phyloP scores from a whole-genome alignment of 2,797 vertebrate genomes.

The Anableps anableps region DNA sequence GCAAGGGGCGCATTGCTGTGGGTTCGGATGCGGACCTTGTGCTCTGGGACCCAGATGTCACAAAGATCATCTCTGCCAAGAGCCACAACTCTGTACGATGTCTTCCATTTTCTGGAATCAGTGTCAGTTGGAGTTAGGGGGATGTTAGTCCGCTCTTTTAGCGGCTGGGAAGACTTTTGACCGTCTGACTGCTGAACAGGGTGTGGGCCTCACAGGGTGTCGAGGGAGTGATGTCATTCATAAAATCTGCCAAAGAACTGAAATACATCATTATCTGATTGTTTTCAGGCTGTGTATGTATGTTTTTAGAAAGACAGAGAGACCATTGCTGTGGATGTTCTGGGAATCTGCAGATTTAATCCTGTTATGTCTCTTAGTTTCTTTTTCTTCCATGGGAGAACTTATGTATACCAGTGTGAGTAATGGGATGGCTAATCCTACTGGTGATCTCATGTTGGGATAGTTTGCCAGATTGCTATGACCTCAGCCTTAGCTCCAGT shows the following conservation, averaged over 20 bases:
- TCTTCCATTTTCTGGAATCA: background rate
- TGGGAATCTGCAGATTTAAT: constrained; percentile 21
- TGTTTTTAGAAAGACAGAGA: constrained; percentile 8
- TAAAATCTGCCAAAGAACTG: constrained; percentile 64
- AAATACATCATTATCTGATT: constrained; percentile 67
- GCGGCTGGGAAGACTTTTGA: constrained; percentile 9
- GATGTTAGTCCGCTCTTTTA: constrained; percentile 11
- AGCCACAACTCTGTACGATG: constrained; percentile 91
- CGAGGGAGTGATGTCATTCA: constrained; percentile 75
- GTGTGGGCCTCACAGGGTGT: constrained; percentile 64
- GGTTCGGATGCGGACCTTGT: constrained; percentile 96
- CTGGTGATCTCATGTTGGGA: constrained; percentile 70
- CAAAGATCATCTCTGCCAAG: constrained; percentile 98
- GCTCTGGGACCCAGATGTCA: constrained; percentile 94
- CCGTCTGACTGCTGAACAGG: constrained; percentile 44
- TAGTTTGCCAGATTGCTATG: constrained; percentile 61
- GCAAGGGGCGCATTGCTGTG: constrained; percentile 97
- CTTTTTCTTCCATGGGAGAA: constrained; percentile 58
- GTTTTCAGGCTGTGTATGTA: constrained; percentile 56
- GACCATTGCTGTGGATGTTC: constrained; percentile 22
- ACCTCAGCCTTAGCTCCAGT: constrained; percentile 65
- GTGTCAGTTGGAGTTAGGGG: constrained; percentile 10
- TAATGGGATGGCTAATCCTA: constrained; percentile 37
- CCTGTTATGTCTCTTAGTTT: constrained; percentile 45
- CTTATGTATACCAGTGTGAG: constrained; percentile 46